These are phyloP conservation scores for Drosophila kepulauana DNA, from an alignment of 1,140 invertebrate genomes.

Conservation along the genomic window DNA sequence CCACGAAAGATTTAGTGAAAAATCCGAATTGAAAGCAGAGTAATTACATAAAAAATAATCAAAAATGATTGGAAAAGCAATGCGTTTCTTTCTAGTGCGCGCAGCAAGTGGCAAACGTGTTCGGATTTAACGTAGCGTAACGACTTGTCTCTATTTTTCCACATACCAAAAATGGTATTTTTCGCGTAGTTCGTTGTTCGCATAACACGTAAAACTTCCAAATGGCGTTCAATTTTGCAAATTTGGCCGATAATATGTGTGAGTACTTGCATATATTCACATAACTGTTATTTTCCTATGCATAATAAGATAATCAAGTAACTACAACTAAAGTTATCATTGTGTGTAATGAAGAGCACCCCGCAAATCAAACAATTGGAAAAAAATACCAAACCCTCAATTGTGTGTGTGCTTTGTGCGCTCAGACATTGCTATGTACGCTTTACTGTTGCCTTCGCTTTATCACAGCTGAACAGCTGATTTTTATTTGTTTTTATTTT, in stretches of 20 bases:
- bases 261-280: constrained; percentile 39
- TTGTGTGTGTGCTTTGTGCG: constrained; percentile 30
- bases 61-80: constrained; percentile 32
- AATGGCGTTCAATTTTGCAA: constrained; percentile 70
- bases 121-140: constrained; percentile 27
- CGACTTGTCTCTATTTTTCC: constrained; percentile 11
- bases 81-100: constrained; percentile 8
- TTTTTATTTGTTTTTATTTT: constrained; percentile 48
- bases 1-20: constrained; percentile 17
- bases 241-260: constrained; percentile 76
- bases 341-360: constrained; percentile 3
- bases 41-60: constrained; percentile 15
- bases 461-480: constrained; percentile 38
- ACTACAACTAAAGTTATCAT: neutral
- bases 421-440: constrained; percentile 24
- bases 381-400: constrained; percentile 42
- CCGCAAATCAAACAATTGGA: constrained; percentile 22
- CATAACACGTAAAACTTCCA: constrained; percentile 9
- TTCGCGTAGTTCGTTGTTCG: constrained; percentile 20
- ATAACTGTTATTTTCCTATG: too few relatives aligned
- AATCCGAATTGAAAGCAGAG: neutral
- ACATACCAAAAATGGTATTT: constrained; percentile 35
- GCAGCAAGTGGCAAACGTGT: constrained; percentile 5
- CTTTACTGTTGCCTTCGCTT: constrained; percentile 39
- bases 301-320: neutral